Conservation (phyloP, 2,113 vertebrate species). For the Galeopterus variegatus region DNA sequence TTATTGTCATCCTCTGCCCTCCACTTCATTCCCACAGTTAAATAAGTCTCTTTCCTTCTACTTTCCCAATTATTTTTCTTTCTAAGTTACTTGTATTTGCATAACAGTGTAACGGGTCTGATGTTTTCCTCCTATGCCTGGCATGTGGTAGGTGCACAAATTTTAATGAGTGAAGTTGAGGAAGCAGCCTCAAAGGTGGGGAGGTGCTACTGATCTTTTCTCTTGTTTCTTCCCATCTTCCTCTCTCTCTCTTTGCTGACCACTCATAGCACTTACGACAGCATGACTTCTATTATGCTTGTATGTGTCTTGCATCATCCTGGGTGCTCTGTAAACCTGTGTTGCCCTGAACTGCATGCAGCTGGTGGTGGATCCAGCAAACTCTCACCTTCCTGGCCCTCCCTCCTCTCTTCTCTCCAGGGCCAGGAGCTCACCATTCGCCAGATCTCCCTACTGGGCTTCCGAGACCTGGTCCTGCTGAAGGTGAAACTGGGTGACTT, state of each 20-base stretch:
- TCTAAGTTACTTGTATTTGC: background rate
- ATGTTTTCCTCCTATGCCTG: background rate
- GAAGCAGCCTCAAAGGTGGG: background rate
- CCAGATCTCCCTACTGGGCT: slow-evolving; percentile 96
- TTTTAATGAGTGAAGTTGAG: background rate
- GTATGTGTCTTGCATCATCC: background rate
- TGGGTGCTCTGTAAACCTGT: background rate
- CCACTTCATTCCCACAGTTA: rapidly evolving
- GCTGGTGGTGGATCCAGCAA: background rate
- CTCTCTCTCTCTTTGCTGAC: background rate
- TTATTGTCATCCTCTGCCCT: background rate
- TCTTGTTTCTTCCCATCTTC: background rate
- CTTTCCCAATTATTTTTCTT: background rate
- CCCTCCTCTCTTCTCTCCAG: slow-evolving; percentile 82
- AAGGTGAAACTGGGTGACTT: slow-evolving; percentile 93
- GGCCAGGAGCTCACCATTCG: slow-evolving; percentile 97
- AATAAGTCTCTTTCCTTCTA: background rate
- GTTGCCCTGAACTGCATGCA: background rate
- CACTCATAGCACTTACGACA: background rate
- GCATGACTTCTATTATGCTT: no score
- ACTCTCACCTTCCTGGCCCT: background rate
- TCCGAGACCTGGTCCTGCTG: slow-evolving; percentile 95
- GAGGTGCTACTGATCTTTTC: rapidly evolving
- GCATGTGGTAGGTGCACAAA: no score
- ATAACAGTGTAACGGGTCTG: background rate